Percentiles rank a stretch among this genome's conserved stretches.
Evolutionary conservation across 1,140 invertebrate genomes (phyloP).

Genomic region (Panagrolaimus sp.): DNA sequence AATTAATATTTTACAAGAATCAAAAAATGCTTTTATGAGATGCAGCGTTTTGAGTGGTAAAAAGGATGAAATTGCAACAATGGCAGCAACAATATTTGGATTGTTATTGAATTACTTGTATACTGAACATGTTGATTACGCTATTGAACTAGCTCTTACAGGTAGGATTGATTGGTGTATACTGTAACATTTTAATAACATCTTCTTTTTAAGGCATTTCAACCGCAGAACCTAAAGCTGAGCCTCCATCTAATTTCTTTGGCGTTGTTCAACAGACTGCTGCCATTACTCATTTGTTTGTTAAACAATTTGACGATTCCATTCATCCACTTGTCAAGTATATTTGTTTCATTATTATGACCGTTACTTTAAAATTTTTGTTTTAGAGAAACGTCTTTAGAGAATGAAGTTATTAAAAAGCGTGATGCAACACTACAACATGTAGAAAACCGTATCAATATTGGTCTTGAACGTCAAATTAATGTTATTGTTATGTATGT

Average conservation of each 20-base stretch:
- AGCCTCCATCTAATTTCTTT: slow-evolving; percentile 86
- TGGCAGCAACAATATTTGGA: slow-evolving; percentile 78
- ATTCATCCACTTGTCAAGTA: slow-evolving; percentile 76
- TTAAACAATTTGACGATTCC: slow-evolving; percentile 85
- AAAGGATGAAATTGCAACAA: slow-evolving; percentile 70
- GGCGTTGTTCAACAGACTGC: slow-evolving; percentile 88
- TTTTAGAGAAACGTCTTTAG: slow-evolving; percentile 63
- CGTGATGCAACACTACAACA: slow-evolving; percentile 79
- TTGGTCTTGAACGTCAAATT: slow-evolving; percentile 74
- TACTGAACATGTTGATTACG: slow-evolving; percentile 89
- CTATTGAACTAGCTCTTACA: slow-evolving; percentile 82
- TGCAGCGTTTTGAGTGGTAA: slow-evolving; percentile 73
- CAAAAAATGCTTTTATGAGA: slow-evolving; percentile 79
- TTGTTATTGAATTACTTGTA: slow-evolving; percentile 78
- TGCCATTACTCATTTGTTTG: slow-evolving; percentile 85
- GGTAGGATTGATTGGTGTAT: no score
- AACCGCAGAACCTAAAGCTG: slow-evolving; percentile 74
- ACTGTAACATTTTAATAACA: no score
- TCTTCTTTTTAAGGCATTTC: slow-evolving; percentile 66
- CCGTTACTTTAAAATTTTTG: no score
- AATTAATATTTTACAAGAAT: slow-evolving; percentile 81
- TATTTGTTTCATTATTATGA: neutral
- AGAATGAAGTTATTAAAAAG: slow-evolving; percentile 77
- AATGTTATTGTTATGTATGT: slow-evolving; percentile 84
- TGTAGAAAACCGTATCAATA: slow-evolving; percentile 82